Percentiles rank a stretch among this genome's conserved stretches.
phyloP scores from a whole-genome alignment of 92 coral and sea anemone genomes.

The Paramuricea clavata region DNA sequence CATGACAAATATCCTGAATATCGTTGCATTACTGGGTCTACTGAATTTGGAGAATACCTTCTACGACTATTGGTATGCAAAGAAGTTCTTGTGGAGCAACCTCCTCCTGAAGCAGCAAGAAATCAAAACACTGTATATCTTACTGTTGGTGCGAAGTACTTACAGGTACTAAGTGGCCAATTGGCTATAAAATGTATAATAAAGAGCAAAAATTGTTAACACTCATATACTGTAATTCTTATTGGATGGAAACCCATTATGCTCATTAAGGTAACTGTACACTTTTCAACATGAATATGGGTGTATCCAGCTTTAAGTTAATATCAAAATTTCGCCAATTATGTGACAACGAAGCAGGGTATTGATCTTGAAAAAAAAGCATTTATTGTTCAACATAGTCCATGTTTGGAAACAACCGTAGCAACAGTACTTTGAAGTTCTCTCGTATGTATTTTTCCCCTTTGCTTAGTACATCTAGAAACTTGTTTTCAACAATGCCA shows the following conservation, averaged over 20 bases:
- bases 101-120: background rate
- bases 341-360: background rate
- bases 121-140: background rate
- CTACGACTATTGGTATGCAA: background rate
- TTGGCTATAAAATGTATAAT: background rate
- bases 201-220: too few species aligned
- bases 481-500: too few species aligned
- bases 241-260: too few species aligned
- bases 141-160: background rate
- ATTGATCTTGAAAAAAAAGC: too few species aligned
- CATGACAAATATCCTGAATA: constrained; percentile 21
- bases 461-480: constrained; percentile 16
- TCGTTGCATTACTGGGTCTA: background rate
- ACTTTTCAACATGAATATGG: background rate
- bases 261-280: background rate
- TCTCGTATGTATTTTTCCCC: constrained; percentile 40
- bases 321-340: background rate
- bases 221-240: too few species aligned
- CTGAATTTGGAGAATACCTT: background rate
- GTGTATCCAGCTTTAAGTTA: background rate
- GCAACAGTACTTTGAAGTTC: constrained; percentile 48
- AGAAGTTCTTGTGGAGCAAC: background rate
- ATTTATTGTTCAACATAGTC: constrained; percentile 4
- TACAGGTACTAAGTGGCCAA: constrained; percentile 11
- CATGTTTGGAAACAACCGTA: constrained; percentile 16